phyloP scores from a whole-genome alignment of 2,888 invertebrate species.

The Himalopsyche kuldschensis region DNA sequence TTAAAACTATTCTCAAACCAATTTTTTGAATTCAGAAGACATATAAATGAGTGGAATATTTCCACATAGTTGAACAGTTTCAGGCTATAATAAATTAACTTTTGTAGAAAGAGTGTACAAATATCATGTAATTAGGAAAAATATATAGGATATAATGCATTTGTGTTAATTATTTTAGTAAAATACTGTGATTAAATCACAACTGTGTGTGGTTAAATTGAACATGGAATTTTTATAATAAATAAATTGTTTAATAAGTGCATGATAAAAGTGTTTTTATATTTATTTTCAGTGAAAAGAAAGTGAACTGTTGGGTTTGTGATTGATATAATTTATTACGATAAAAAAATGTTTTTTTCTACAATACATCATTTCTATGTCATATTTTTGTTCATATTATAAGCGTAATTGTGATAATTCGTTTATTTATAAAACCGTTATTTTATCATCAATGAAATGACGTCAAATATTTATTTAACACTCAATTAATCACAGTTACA shows the following conservation, averaged over 20 bases:
- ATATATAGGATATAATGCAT: no score
- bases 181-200: no score
- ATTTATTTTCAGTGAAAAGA: not conserved
- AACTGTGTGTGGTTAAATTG: no score
- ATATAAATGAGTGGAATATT: no score
- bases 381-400: not conserved
- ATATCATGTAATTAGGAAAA: no score
- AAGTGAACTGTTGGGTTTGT: not conserved
- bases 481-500: not conserved
- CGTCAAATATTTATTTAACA: not conserved
- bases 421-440: not conserved
- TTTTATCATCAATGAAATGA: not conserved
- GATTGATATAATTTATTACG: not conserved
- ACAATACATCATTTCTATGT: not conserved
- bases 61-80: no score
- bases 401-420: not conserved
- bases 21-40: no score
- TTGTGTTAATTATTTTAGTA: no score
- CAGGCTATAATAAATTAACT: no score
- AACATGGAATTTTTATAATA: no score
- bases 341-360: not conserved
- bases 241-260: not conserved
- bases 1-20: no score
- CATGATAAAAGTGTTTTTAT: not conserved
- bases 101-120: no score